Conservation (phyloP, 2,888 invertebrate genomes). For the Odontocolon sp. region DNA sequence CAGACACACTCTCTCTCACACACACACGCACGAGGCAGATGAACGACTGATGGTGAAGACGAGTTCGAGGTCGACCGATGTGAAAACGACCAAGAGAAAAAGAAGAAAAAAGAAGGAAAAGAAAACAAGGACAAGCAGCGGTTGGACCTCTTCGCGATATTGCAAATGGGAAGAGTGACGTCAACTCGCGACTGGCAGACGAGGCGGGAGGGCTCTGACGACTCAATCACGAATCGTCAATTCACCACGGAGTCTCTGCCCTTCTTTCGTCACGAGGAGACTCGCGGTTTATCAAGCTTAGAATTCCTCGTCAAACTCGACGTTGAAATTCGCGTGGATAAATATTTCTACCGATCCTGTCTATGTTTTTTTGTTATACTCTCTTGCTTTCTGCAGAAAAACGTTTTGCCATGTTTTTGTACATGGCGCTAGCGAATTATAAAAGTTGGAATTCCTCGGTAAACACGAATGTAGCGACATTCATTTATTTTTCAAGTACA, state of each 20-base stretch:
- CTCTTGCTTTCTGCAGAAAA: too few relatives aligned
- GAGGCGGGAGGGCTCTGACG: neutral
- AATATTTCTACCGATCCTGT: too few relatives aligned
- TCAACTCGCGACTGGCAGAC: neutral
- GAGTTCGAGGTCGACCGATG: conserved; percentile 6
- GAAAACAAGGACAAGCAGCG: neutral
- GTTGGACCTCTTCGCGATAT: neutral
- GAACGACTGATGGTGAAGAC: neutral
- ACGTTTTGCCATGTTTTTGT: too few relatives aligned
- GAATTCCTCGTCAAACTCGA: too few relatives aligned
- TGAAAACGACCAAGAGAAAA: neutral
- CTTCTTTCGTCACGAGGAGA: neutral
- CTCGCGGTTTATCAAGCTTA: neutral
- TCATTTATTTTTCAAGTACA: neutral
- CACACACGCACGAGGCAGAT: neutral
- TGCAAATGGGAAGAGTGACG: conserved; percentile 17
- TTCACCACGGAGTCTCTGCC: neutral
- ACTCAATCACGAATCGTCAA: conserved; percentile 9
- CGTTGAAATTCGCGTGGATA: too few relatives aligned
- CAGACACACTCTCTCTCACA: neutral
- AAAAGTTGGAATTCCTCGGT: too few relatives aligned
- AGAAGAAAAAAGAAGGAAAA: neutral
- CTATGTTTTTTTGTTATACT: too few relatives aligned
- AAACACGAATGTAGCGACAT: too few relatives aligned
- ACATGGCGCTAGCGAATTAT: too few relatives aligned